A percentile compares a stretch with the other conserved stretches of the same genome.
Conservation (phyloP, 2,113 vertebrate species). For the Catharus fuscescens region DNA sequence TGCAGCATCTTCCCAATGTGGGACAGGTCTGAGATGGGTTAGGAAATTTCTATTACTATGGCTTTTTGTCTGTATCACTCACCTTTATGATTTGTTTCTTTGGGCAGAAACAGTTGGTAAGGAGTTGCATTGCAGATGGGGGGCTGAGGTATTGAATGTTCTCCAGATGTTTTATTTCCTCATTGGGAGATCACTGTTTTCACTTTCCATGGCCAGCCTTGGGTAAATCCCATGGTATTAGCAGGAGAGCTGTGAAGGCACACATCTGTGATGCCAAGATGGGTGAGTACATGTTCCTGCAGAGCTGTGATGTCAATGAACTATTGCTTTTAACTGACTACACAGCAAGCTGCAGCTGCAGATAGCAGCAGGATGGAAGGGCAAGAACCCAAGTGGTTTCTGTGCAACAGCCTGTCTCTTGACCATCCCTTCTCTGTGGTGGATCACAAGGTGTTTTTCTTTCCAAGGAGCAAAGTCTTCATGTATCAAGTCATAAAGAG, state of each 20-base stretch:
- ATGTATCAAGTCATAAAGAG: neutral
- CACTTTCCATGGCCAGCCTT: neutral
- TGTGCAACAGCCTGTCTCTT: neutral
- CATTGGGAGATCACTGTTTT: neutral
- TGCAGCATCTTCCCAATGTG: neutral
- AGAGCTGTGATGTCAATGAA: neutral
- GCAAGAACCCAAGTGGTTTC: neutral
- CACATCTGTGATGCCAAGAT: neutral
- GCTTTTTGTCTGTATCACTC: neutral
- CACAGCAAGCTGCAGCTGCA: neutral
- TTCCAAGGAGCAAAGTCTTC: neutral
- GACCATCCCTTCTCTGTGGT: neutral
- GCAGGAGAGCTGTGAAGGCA: neutral
- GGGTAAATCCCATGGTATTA: neutral
- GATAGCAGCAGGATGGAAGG: neutral
- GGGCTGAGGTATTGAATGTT: neutral
- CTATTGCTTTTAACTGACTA: neutral
- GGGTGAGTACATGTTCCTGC: neutral
- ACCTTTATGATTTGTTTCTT: neutral
- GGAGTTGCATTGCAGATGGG: neutral
- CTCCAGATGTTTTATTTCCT: neutral
- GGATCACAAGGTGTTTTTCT: neutral
- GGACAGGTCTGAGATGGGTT: neutral
- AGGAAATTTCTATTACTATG: neutral
- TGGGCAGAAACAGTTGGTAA: neutral